These are phyloP conservation scores for Cossypha heuglini DNA, from an alignment of 2,797 vertebrate genomes.

Conservation along the genomic window DNA sequence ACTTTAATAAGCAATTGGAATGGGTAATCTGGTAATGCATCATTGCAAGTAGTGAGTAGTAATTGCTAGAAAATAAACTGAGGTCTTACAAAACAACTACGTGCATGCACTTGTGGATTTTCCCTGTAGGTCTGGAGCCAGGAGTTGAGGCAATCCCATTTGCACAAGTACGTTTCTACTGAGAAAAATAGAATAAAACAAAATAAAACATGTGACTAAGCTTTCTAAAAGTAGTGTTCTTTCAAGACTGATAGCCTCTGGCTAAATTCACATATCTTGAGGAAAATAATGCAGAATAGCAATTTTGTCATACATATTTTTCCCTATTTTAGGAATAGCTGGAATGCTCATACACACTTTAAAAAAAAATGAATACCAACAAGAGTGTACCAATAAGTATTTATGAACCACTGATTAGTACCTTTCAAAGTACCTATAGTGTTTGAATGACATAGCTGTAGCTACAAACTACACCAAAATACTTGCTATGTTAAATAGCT, in stretches of 20 bases:
- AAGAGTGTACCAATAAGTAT: background rate
- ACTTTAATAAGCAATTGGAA: constrained; percentile 41
- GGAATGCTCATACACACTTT: background rate
- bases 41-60: constrained; percentile 19
- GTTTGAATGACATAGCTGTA: background rate
- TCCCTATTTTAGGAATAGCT: background rate
- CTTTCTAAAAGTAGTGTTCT: background rate
- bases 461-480: background rate
- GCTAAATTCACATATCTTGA: background rate
- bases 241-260: background rate
- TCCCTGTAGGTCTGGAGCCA: background rate
- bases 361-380: background rate
- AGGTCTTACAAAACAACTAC: background rate
- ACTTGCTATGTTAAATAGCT: background rate
- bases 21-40: background rate
- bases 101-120: background rate
- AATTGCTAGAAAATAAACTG: constrained; percentile 45
- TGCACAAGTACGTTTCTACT: background rate
- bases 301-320: background rate
- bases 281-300: background rate
- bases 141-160: background rate
- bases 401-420: background rate
- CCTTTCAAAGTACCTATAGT: background rate
- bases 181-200: background rate
- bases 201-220: background rate